A percentile compares a stretch with the other conserved stretches of the same genome.
Conservation (phyloP, 2,797 vertebrate genomes). For the Cichlasoma orientale region DNA sequence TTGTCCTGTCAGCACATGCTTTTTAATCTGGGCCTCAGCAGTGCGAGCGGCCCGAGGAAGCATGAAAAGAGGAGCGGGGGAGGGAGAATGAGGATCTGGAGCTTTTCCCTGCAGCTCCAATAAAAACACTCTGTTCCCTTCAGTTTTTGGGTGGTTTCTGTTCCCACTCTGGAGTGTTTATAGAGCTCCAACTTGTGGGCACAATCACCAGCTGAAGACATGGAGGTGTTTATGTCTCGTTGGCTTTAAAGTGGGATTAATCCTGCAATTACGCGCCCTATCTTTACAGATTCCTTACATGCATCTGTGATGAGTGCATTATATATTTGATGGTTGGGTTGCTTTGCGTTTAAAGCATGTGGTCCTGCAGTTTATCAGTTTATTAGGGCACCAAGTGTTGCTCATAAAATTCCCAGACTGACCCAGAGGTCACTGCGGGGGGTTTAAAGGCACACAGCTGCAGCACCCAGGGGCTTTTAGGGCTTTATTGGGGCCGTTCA, state of each 20-base stretch:
- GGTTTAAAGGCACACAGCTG: background rate
- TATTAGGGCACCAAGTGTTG: background rate
- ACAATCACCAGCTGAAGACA: background rate
- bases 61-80: background rate
- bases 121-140: slow-evolving; percentile 42
- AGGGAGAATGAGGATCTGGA: slow-evolving; percentile 3
- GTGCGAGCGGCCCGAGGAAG: background rate
- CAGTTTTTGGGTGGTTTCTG: slow-evolving; percentile 27
- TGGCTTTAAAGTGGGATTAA: background rate
- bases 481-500: background rate
- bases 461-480: background rate
- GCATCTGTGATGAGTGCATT: background rate
- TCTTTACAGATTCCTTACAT: background rate
- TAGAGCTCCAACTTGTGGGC: background rate
- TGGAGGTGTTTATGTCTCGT: background rate
- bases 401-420: background rate
- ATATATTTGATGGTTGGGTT: background rate
- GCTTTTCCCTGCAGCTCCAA: slow-evolving; percentile 5
- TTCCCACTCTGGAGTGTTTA: slow-evolving; percentile 9
- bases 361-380: background rate
- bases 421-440: background rate
- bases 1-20: slow-evolving; percentile 16
- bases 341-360: background rate
- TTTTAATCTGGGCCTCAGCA: background rate
- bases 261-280: background rate